Conservation (phyloP, 2,113 vertebrate species). For the Verasper variegatus region DNA sequence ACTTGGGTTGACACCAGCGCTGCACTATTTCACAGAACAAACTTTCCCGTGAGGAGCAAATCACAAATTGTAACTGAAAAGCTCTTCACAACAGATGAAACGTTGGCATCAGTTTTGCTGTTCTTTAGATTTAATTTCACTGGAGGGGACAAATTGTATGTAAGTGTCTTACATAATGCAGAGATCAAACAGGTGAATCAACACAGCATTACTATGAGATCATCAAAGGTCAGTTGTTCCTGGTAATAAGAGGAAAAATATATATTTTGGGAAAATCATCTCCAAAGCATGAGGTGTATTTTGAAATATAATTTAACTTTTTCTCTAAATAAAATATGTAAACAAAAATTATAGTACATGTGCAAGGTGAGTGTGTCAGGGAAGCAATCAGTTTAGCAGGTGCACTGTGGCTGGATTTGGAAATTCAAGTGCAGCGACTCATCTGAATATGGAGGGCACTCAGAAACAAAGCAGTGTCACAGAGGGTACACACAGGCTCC, state of each 20-base stretch:
- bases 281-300: too few relatives aligned
- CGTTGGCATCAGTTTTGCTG: background rate
- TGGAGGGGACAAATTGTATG: background rate
- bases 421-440: constrained; percentile 56
- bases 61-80: background rate
- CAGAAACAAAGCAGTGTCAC: constrained; percentile 66
- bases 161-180: constrained; percentile 2
- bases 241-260: background rate
- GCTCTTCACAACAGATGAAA: too few relatives aligned
- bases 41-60: background rate
- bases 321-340: background rate
- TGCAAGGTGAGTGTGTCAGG: constrained; percentile 13
- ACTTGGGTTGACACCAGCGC: background rate
- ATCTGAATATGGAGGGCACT: constrained; percentile 74
- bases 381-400: constrained; percentile 55
- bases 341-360: background rate
- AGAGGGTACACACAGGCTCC: constrained; percentile 60
- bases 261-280: too few relatives aligned
- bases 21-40: background rate
- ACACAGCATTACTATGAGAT: constrained; percentile 18
- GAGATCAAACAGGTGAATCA: background rate
- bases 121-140: background rate
- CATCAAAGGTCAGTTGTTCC: constrained; percentile 11
- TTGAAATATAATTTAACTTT: too few relatives aligned
- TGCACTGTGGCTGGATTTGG: constrained; percentile 44